Percentiles rank a stretch among this genome's conserved stretches.
phyloP scores from a whole-genome alignment of 2,113 vertebrate species.

The Callionymus lyra region DNA sequence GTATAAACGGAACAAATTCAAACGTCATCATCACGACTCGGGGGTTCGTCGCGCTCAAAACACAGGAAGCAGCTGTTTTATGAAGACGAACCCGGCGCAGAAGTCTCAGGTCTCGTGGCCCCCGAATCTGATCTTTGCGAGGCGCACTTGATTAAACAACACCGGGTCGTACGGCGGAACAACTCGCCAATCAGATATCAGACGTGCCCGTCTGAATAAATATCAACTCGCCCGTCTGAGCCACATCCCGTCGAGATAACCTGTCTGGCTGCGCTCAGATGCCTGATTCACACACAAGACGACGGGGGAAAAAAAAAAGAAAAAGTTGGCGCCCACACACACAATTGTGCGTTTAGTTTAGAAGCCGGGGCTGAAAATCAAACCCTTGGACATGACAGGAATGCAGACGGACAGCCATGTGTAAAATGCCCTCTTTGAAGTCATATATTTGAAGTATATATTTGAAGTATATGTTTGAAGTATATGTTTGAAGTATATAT shows the following conservation, averaged over 20 bases:
- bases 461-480: no score
- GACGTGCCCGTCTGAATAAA: conserved; percentile 34
- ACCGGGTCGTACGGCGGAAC: no score
- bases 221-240: conserved; percentile 22
- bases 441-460: no score
- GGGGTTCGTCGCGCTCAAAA: no score
- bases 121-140: no score
- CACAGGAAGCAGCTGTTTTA: no score
- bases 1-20: no score
- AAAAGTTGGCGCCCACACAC: background rate
- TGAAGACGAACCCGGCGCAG: no score
- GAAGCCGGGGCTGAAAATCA: conserved; percentile 16
- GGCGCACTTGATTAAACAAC: no score
- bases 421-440: conserved; percentile 51
- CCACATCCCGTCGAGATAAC: conserved; percentile 29
- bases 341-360: conserved; percentile 1
- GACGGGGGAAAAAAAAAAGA: background rate
- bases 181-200: conserved; percentile 2
- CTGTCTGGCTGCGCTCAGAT: conserved; percentile 32
- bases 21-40: no score
- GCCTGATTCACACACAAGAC: conserved; percentile 13
- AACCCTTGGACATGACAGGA: conserved; percentile 43
- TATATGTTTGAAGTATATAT: no score
- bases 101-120: no score
- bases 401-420: conserved; percentile 47